Percentiles rank a stretch among this genome's conserved stretches.
Evolutionary conservation across 2,797 vertebrate genomes (phyloP).

Genomic region (Pristis pectinata): DNA sequence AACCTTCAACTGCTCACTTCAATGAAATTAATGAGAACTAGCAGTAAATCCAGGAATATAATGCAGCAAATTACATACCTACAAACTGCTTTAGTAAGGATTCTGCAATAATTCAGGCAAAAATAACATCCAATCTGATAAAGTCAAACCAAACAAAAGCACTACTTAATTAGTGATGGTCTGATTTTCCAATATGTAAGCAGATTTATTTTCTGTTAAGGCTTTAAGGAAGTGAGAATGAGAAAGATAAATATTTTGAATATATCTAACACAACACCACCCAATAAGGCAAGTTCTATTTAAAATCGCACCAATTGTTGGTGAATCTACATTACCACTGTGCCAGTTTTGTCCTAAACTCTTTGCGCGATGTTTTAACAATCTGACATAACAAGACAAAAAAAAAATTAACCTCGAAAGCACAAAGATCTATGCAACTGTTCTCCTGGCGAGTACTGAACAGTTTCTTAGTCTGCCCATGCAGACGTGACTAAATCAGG

Average conservation of each 20-base stretch:
- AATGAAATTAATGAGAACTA: no score
- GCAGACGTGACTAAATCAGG: neutral
- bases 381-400: neutral
- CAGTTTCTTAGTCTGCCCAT: neutral
- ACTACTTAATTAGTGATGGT: no score
- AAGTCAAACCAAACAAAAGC: neutral
- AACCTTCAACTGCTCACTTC: no score
- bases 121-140: no score
- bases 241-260: neutral
- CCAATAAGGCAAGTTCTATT: no score
- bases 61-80: no score
- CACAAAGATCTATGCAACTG: neutral
- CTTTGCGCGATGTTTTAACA: neutral
- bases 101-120: neutral
- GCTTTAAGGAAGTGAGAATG: neutral
- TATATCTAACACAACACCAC: no score
- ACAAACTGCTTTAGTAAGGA: no score
- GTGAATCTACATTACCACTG: neutral
- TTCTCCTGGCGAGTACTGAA: neutral
- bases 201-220: neutral
- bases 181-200: neutral
- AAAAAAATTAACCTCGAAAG: neutral
- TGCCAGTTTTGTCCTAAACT: neutral
- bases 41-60: no score
- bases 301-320: neutral